Base-by-base conservation (phyloP, 2,113 vertebrate species). In the Zapus hudsonius region DNA sequence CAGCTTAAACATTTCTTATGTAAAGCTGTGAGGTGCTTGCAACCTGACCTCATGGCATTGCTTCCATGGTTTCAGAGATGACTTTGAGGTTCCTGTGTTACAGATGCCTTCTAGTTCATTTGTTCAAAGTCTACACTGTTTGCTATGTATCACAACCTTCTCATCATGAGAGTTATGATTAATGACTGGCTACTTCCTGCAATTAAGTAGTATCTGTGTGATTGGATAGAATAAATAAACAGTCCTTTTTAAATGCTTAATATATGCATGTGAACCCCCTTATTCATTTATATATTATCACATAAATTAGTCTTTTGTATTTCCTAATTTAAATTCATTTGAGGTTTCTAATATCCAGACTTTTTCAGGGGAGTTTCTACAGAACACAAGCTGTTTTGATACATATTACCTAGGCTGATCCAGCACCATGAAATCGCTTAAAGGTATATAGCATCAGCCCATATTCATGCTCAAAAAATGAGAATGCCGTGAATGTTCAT, bases 381-480 rank as follows among this genome's bases (percentile, higher is more conserved):
- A 93, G 27, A 86, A 87, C 40, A 84, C 69, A 87, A 15, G 63
- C 61, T 94, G 20, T 94, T 89, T 84, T 66, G 55, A 93, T 91
- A 89, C 79, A 94, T 61, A 57, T 89, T 94, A 95, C 89, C 92
- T 95, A 94, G 92, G 42, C 57, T 81, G 75, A 64, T 85, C 82
- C 42, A 94, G 89, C 64, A 89, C 64, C 69, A 75, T 10, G 38
- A 91, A 96, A 96, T 85, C 76, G 84, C 27, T 84, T 82, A 84
- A 70, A 81, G 76, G 73, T 92, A 87, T 91, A 87, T 27, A 91
- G 73, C 59, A 85, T 87, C 84, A 96, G 91, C 78, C 76, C 16
- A 31, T 91, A 91, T 89, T 89, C 89, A 91, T 78, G 47, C 89
- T 94, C 72, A 85, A 73, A 94, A 95, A 95, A 91, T 92, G 64